Evolutionary conservation across 2,797 vertebrate genomes (phyloP).

Genomic region (Sebastes itinus): DNA sequence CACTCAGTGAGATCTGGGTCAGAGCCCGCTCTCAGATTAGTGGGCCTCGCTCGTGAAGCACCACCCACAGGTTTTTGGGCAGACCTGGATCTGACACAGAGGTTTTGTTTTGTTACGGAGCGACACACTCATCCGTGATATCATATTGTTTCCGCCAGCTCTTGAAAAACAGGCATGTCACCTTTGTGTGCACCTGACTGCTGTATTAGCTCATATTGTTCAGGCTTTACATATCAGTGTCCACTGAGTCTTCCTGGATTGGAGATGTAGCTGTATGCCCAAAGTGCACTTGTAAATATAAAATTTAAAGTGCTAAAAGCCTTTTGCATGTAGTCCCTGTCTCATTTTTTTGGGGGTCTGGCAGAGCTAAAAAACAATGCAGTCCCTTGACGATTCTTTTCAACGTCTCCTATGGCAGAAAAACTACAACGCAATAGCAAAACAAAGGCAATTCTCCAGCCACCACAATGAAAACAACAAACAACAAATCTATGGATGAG

Average conservation of each 20-base stretch:
- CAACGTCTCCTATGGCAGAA: constrained; percentile 28
- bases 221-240: background rate
- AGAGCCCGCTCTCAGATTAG: constrained; percentile 80
- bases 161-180: constrained; percentile 50
- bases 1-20: constrained; percentile 83
- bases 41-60: constrained; percentile 74
- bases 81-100: constrained; percentile 77
- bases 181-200: constrained; percentile 35
- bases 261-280: background rate
- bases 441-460: constrained; percentile 34
- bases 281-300: constrained; percentile 10
- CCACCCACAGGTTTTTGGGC: constrained; percentile 72
- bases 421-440: background rate
- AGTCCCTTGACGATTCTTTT: constrained; percentile 53
- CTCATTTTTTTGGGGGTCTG: background rate
- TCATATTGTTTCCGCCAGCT: constrained; percentile 48
- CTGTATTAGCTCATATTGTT: background rate
- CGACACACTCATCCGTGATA: constrained; percentile 39
- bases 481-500: constrained; percentile 19
- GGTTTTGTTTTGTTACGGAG: constrained; percentile 71
- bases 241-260: background rate
- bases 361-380: constrained; percentile 42
- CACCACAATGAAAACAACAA: constrained; percentile 36
- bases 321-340: background rate
- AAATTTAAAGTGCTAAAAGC: constrained; percentile 1